Percentiles rank a stretch among this genome's conserved stretches.
phyloP scores from a whole-genome alignment of 2,113 vertebrate genomes.

The Octodon degus region DNA sequence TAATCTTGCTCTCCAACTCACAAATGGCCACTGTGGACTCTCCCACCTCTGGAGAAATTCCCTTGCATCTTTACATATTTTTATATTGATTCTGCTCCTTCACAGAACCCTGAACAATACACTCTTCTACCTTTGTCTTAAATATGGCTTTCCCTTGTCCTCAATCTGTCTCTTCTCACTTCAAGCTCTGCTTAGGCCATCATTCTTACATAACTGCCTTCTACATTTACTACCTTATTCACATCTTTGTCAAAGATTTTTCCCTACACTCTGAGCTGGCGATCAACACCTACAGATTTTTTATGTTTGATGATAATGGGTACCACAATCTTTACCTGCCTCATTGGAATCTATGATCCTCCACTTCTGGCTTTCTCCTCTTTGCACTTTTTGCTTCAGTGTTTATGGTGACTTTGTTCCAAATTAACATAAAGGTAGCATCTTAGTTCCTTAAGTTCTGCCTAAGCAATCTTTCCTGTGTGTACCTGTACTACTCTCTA shows the following conservation, averaged over 20 bases:
- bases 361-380: not conserved
- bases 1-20: not conserved
- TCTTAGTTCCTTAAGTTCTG: not conserved
- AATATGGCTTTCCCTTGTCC: not conserved
- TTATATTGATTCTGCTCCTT: not conserved
- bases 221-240: not conserved
- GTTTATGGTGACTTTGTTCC: not conserved
- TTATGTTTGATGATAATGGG: not conserved
- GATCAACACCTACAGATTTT: not conserved
- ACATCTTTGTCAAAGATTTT: not conserved
- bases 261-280: not conserved
- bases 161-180: not conserved
- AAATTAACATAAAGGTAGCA: not conserved
- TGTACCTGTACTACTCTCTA: not conserved
- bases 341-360: not conserved
- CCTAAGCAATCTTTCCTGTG: no score
- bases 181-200: not conserved
- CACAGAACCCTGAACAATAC: not conserved
- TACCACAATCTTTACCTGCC: not conserved
- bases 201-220: rapidly evolving
- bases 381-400: not conserved
- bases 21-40: not conserved
- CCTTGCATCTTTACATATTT: not conserved
- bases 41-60: not conserved
- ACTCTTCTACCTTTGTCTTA: not conserved